Conservation (phyloP, 2,888 invertebrate species). For the Watsonalla cultraria region DNA sequence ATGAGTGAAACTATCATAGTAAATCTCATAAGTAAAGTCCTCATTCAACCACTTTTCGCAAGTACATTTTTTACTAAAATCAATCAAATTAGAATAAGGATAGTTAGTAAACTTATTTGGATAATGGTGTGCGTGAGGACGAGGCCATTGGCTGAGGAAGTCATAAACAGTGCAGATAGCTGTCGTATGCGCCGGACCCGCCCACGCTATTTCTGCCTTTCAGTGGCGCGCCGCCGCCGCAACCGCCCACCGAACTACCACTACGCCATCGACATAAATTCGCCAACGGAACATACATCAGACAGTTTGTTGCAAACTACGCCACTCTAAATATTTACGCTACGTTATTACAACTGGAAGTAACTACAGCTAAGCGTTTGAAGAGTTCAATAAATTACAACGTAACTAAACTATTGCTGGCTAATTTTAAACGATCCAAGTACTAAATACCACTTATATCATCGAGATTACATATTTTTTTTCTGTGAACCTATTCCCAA, state of each 20-base stretch:
- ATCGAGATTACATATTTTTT: too few species aligned
- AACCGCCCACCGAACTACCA: constrained; percentile 41
- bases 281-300: constrained; percentile 43
- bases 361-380: neutral
- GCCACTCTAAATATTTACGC: constrained; percentile 26
- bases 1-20: too few species aligned
- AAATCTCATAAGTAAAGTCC: too few species aligned
- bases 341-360: constrained; percentile 2
- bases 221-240: constrained; percentile 46
- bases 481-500: too few species aligned
- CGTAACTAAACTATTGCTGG: neutral
- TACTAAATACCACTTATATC: neutral
- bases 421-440: neutral
- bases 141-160: constrained; percentile 77
- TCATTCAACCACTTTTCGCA: too few species aligned
- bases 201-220: constrained; percentile 75
- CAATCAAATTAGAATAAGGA: neutral
- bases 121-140: constrained; percentile 17
- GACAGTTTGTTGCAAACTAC: constrained; percentile 47
- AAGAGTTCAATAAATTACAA: neutral
- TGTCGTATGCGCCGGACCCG: constrained; percentile 71
- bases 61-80: too few species aligned
- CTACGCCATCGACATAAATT: constrained; percentile 40
- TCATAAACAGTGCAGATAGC: constrained; percentile 71
- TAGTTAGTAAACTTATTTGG: constrained; percentile 8